Evolutionary conservation across 2,113 vertebrate genomes (phyloP).

Genomic region (Hoplias malabaricus): DNA sequence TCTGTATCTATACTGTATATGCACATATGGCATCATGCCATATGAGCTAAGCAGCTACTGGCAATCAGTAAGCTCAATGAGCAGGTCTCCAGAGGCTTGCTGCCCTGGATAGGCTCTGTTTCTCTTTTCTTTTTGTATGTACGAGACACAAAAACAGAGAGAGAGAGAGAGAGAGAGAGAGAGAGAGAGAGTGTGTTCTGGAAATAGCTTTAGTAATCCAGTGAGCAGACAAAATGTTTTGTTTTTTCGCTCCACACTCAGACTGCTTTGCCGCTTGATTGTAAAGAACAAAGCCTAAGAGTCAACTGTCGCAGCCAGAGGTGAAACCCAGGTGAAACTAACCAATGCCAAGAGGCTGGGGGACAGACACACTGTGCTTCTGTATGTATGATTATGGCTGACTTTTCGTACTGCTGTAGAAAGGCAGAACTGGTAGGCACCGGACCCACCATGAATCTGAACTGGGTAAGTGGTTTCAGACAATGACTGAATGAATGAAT

Average conservation of each 20-base stretch:
- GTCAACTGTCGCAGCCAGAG: neutral
- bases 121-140: slow-evolving; percentile 6
- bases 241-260: slow-evolving; percentile 48
- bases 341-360: neutral
- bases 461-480: too few species aligned
- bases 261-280: slow-evolving; percentile 43
- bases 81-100: slow-evolving; percentile 52
- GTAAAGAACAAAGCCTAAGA: slow-evolving; percentile 25
- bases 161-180: neutral
- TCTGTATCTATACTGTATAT: slow-evolving; percentile 1
- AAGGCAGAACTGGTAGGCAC: too few species aligned
- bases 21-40: neutral
- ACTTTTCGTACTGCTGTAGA: neutral
- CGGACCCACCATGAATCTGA: too few species aligned
- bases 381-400: neutral
- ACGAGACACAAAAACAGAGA: slow-evolving; percentile 22
- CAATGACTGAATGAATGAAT: too few species aligned
- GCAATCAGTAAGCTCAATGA: slow-evolving; percentile 30
- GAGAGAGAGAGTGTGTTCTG: slow-evolving; percentile 33
- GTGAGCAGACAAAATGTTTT: slow-evolving; percentile 56
- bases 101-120: slow-evolving; percentile 35
- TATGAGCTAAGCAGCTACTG: slow-evolving; percentile 9
- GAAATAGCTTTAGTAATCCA: slow-evolving; percentile 63
- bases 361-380: neutral
- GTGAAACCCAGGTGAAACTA: neutral